Evolutionary conservation across 2,113 vertebrate species (phyloP), one percentile per base, ranked within the genome.

Genomic region (Psittacara wagleri): DNA sequence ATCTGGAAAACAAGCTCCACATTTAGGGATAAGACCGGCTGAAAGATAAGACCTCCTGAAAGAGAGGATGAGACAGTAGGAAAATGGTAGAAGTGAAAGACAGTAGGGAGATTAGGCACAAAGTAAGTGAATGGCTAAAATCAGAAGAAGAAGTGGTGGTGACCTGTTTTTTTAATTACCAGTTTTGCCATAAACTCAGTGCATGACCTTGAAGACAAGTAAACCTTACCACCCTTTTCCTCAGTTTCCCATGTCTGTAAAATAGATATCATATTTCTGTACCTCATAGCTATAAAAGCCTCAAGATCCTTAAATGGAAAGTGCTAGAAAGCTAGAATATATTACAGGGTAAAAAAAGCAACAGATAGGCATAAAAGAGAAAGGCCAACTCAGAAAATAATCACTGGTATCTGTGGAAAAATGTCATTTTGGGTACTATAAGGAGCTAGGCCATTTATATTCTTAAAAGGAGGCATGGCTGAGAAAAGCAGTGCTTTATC

Each of bases 351-450:
- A 44, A 68, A 93, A 93, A 86, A 86, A 77, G 6, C 20, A 88
- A 59, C 46, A 85, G 13, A 69, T 37, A 91, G 66, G 28, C 55
- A 87, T 39, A 62, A 82, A 84, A 81, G 24, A 39, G 70, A 93
- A 90, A 83, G 91, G 25, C 16, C 37, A 83, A 29, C 33, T 84
- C 62, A 79, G 57, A 92, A 95, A 93, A 84, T 44, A 88, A 88
- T 55, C 55, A 64, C 24, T 62, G 9, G 6, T 63, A 25, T 78
- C 51, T 92, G 61, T 63, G 48, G 19, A 64, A 94, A 91, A 86
- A 92, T 49, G 15, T 66, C 9, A 69, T 89, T 86, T 88, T 66
- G 78, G n/a, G 25, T 88, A 35, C 43, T 20, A 77, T 74, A 75
- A 75, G 91, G 52, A 76, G 31, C 64, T 37, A 52, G 72, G 39